phyloP scores from a whole-genome alignment of 2,888 invertebrate genomes.

The Drosophila hamatofila region DNA sequence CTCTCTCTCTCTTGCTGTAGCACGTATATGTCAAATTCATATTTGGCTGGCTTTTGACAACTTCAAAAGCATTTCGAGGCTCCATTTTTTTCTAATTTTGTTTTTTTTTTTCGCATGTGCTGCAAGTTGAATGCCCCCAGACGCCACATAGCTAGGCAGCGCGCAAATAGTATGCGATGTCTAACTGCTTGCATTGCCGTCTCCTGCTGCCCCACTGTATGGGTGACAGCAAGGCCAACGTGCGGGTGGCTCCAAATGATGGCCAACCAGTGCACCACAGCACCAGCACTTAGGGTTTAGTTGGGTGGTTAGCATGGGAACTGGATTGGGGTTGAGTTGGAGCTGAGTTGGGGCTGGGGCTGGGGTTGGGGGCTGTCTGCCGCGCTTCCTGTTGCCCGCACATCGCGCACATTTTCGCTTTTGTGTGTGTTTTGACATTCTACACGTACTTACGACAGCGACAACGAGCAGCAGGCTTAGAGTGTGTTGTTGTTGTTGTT shows the following conservation, averaged over 20 bases:
- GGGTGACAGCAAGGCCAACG: conserved; percentile 50
- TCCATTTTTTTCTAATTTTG: background rate
- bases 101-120: conserved; percentile 5
- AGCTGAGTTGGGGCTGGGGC: background rate
- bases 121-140: conserved; percentile 31
- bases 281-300: conserved; percentile 27
- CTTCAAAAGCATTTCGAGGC: conserved; percentile 50
- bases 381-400: conserved; percentile 47
- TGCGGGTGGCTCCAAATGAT: conserved; percentile 15
- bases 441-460: conserved; percentile 28
- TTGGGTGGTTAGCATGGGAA: background rate
- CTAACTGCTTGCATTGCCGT: conserved; percentile 36
- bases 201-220: conserved; percentile 16
- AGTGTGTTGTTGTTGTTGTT: conserved; percentile 6
- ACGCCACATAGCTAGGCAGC: conserved; percentile 1
- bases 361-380: conserved; percentile 27
- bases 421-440: conserved; percentile 44
- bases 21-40: conserved; percentile 34
- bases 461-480: conserved; percentile 6
- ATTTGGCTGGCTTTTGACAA: conserved; percentile 27
- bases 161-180: conserved; percentile 2
- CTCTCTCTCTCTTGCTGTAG: background rate
- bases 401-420: conserved; percentile 54
- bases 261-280: conserved; percentile 17
- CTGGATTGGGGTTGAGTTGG: background rate